Evolutionary conservation across 2,113 vertebrate species (phyloP).

Genomic region (Brachypteracias leptosomus): DNA sequence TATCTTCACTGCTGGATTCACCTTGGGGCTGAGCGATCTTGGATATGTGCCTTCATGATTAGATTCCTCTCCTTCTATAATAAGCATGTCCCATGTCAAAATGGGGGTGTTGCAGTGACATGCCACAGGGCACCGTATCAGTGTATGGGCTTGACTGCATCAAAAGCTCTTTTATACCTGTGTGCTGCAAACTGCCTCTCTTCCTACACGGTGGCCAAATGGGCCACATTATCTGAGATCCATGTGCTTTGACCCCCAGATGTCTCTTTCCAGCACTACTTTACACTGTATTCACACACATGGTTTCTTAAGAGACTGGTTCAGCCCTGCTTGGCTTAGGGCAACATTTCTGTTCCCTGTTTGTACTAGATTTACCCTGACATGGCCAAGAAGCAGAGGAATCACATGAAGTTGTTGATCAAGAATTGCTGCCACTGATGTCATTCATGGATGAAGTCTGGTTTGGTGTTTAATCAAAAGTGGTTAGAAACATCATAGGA

Average conservation of each 20-base stretch:
- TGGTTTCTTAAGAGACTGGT: not conserved
- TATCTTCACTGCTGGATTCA: not conserved
- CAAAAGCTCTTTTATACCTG: not conserved
- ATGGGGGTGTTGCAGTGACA: not conserved
- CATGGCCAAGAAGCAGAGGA: not conserved
- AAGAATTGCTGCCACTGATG: not conserved
- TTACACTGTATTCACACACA: not conserved
- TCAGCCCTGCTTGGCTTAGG: not conserved
- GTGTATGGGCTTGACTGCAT: not conserved
- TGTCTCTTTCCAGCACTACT: not conserved
- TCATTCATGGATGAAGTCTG: not conserved
- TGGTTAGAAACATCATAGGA: not conserved
- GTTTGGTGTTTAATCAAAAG: not conserved
- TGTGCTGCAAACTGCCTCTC: not conserved
- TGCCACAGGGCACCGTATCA: fast-evolving
- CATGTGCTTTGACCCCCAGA: not conserved
- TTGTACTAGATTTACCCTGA: not conserved
- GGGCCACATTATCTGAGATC: not conserved
- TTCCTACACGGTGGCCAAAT: not conserved
- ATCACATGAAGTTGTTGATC: not conserved
- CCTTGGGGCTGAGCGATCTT: not conserved
- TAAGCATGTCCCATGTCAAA: not conserved
- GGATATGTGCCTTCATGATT: fast-evolving
- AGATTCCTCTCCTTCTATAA: not conserved
- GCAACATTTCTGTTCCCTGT: not conserved